Conservation (phyloP, 2,113 vertebrate species). For the Cyanoderma ruficeps region DNA sequence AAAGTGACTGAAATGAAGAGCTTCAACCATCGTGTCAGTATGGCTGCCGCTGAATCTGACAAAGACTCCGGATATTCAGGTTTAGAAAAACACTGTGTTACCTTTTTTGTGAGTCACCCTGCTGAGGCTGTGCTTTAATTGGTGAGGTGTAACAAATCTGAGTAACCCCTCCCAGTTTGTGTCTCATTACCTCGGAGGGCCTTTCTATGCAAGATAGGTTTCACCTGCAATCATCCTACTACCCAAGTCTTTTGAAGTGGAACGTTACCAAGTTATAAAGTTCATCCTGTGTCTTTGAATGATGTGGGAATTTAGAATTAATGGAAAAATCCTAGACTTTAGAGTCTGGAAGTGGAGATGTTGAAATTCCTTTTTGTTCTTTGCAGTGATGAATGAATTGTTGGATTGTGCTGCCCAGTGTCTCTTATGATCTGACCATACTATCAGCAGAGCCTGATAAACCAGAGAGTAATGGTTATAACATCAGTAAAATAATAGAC, state of each 20-base stretch:
- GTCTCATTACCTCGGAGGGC: neutral
- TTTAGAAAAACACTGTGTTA: slow-evolving; percentile 38
- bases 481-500: neutral
- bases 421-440: neutral
- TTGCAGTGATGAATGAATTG: neutral
- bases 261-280: neutral
- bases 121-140: neutral
- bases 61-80: slow-evolving; percentile 91
- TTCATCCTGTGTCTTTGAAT: neutral
- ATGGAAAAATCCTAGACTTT: neutral
- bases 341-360: neutral
- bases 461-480: neutral
- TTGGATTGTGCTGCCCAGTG: neutral
- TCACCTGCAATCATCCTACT: neutral
- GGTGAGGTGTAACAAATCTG: neutral
- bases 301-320: neutral
- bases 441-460: neutral
- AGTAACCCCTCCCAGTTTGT: neutral
- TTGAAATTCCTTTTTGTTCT: neutral
- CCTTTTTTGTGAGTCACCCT: neutral
- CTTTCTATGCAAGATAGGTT: neutral
- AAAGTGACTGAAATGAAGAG: slow-evolving; percentile 61
- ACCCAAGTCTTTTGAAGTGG: neutral
- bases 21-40: slow-evolving; percentile 4
- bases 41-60: slow-evolving; percentile 76